Percentiles rank a stretch among this genome's conserved stretches.
Conservation (phyloP, 2,888 invertebrate species). For the Melieria crassipennis region DNA sequence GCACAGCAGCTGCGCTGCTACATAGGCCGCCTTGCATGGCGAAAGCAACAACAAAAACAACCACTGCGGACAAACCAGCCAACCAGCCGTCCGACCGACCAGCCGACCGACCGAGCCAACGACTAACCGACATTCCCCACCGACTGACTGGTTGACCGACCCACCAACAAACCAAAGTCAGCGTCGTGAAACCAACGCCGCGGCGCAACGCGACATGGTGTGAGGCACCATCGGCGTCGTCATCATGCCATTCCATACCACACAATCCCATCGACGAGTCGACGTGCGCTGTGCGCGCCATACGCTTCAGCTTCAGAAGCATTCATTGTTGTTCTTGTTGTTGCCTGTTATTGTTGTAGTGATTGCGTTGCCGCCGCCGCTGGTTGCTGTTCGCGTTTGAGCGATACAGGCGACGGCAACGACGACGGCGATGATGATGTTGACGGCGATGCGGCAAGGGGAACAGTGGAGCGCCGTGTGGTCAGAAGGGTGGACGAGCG, state of each 20-base stretch:
- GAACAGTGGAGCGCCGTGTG: too few species aligned
- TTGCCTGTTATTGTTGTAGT: conserved; percentile 29
- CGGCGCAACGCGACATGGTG: conserved; percentile 6
- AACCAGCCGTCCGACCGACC: conserved; percentile 25
- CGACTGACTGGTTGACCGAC: not conserved
- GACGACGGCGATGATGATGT: conserved; percentile 28
- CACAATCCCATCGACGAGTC: not conserved
- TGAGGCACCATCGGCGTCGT: not conserved
- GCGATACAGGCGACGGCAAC: conserved; percentile 11
- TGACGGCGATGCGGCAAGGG: conserved; percentile 16
- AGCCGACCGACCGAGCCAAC: conserved; percentile 21
- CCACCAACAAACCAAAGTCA: not conserved
- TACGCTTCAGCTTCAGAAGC: conserved; percentile 10
- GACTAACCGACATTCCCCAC: not conserved
- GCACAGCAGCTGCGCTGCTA: not conserved
- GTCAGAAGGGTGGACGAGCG: not conserved
- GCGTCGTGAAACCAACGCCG: conserved; percentile 20
- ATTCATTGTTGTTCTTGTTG: conserved; percentile 16
- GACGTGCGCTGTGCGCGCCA: not conserved
- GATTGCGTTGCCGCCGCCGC: conserved; percentile 25
- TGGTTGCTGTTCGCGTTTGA: conserved; percentile 1
- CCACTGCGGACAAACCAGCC: conserved; percentile 8
- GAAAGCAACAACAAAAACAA: conserved; percentile 22
- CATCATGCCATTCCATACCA: conserved; percentile 4
- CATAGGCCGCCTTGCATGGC: conserved; percentile 10